Conservation (phyloP, 2,888 invertebrate genomes). For the Oasisia sp. region DNA sequence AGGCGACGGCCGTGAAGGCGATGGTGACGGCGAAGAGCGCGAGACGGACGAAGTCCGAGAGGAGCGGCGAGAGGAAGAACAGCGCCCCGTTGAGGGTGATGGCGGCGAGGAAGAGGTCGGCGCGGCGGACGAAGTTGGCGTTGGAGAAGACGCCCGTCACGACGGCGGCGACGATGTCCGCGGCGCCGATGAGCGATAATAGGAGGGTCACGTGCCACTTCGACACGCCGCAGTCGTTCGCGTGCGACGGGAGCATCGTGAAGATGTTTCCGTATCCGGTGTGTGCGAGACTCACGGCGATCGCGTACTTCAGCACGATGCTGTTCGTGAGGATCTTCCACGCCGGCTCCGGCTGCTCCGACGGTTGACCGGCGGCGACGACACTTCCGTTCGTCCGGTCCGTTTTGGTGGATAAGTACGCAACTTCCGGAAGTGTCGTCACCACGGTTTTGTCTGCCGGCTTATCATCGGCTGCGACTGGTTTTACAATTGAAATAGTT, state of each 20-base stretch:
- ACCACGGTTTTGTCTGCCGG: neutral
- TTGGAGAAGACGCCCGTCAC: slow-evolving; percentile 43
- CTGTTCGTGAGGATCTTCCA: neutral
- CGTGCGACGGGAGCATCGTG: neutral
- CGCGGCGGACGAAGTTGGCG: slow-evolving; percentile 29
- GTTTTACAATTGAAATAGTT: neutral
- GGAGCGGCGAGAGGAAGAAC: slow-evolving; percentile 1
- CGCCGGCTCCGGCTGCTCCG: neutral
- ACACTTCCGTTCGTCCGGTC: neutral
- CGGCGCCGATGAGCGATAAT: slow-evolving; percentile 42
- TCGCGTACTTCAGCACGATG: neutral
- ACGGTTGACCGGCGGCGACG: too few species aligned
- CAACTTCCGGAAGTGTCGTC: neutral
- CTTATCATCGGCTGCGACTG: neutral
- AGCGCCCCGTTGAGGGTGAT: slow-evolving; percentile 38
- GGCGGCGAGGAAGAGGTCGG: slow-evolving; percentile 44
- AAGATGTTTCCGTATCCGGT: neutral
- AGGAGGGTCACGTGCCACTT: neutral
- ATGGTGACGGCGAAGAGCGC: neutral
- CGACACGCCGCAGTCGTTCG: neutral
- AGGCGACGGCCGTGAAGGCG: neutral
- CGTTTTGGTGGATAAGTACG: neutral
- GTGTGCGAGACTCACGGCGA: neutral
- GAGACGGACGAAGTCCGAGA: neutral
- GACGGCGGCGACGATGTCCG: slow-evolving; percentile 31